Conservation (phyloP, 2,113 vertebrate genomes). For the Seriola rivoliana region DNA sequence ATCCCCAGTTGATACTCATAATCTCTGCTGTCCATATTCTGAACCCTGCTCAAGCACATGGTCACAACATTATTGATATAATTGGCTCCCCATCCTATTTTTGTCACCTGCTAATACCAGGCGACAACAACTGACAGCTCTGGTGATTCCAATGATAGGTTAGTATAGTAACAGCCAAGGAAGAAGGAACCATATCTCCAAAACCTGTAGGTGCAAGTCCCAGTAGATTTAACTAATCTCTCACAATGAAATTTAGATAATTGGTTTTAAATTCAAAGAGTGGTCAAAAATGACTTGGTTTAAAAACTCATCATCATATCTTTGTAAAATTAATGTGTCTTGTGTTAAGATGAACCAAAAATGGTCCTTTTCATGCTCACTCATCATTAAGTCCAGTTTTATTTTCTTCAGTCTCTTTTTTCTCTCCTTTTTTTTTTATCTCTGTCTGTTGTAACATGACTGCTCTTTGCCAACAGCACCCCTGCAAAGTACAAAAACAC, state of each 20-base stretch:
- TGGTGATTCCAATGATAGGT: constrained; percentile 9
- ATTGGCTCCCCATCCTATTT: constrained; percentile 53
- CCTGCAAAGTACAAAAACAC: constrained; percentile 56
- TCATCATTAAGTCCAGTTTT: constrained; percentile 9
- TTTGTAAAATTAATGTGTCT: background rate
- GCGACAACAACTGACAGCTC: constrained; percentile 25
- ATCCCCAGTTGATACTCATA: constrained; percentile 60
- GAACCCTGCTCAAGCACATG: constrained; percentile 38
- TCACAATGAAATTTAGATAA: background rate
- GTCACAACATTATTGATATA: constrained; percentile 50
- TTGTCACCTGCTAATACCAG: constrained; percentile 45
- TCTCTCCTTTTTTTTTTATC: constrained; percentile 9
- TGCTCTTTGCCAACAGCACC: constrained; percentile 63
- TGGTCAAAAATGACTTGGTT: background rate
- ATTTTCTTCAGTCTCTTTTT: constrained; percentile 17
- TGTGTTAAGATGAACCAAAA: background rate
- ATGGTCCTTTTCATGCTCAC: background rate
- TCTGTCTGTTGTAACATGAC: constrained; percentile 43
- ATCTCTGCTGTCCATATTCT: constrained; percentile 61
- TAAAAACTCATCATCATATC: background rate
- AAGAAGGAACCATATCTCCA: background rate
- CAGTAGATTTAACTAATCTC: constrained; percentile 3
- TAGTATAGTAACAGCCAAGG: constrained; percentile 5
- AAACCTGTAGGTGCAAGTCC: constrained; percentile 10
- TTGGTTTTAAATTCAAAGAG: constrained; percentile 11